Evolutionary conservation across 1,140 invertebrate species (phyloP).

Genomic region (Pseudomyrmex sp.): DNA sequence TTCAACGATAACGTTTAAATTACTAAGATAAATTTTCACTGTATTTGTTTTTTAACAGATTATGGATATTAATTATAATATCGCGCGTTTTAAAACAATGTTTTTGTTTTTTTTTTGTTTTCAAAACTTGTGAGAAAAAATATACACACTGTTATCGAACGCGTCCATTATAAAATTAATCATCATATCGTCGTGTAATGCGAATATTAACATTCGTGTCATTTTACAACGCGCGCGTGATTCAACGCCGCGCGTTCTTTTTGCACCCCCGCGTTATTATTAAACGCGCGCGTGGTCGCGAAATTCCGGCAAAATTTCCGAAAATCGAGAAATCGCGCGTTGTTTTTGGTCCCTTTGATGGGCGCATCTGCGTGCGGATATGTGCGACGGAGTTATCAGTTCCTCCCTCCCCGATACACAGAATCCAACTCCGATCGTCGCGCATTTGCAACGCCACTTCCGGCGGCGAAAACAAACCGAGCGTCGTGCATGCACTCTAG

Average conservation of each 20-base stretch:
- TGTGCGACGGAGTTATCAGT: conserved; percentile 43
- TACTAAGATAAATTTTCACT: no score
- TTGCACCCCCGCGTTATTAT: conserved; percentile 14
- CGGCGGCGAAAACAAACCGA: conserved; percentile 30
- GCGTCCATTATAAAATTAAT: conserved; percentile 15
- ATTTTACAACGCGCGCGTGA: background rate
- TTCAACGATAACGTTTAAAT: background rate
- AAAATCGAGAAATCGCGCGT: conserved; percentile 3
- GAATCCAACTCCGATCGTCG: conserved; percentile 39
- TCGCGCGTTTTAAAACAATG: no score
- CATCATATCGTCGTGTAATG: background rate
- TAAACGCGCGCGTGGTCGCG: background rate
- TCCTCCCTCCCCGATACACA: background rate
- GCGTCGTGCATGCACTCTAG: background rate
- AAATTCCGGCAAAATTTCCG: background rate
- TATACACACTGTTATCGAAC: background rate
- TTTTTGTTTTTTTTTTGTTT: no score
- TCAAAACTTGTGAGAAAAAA: background rate
- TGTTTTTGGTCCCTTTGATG: conserved; percentile 27
- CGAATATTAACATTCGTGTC: conserved; percentile 1
- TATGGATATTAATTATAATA: background rate
- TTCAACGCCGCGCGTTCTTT: background rate
- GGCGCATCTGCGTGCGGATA: conserved; percentile 45
- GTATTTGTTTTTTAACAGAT: background rate
- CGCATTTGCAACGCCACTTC: conserved; percentile 40